Evolutionary conservation across 2,113 vertebrate species (phyloP), one percentile per base, ranked within the genome.

Genomic region (Syngnathus floridae): DNA sequence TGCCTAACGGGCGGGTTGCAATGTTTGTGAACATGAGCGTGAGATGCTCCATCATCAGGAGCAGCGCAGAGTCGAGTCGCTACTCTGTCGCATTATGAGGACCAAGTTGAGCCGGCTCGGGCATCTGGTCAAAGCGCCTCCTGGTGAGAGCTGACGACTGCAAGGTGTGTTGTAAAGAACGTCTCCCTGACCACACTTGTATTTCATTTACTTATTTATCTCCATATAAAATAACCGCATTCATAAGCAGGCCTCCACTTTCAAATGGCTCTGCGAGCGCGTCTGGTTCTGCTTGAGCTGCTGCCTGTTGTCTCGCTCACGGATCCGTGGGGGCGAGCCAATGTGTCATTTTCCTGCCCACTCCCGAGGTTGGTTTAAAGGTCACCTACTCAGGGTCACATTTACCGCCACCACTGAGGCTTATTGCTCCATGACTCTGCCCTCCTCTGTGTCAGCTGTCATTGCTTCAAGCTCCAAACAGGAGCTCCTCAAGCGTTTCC

Each of bases 321-420:
- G 57, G 17, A 59, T 59, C 57, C 11, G 57, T 59, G 17, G 40
- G 60, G 59, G 49, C 35, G 64, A 45, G n/a, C 67, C 69, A 73
- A 71, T 35, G 54, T 63, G 73, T 71, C 76, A 73, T 73, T 71
- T 69, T 22, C 4, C 45, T 21, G 65, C 70, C 75, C 16, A 21
- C 48, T 55, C 66, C 52, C 22, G 38, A 62, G 72, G 62, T 37
- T 63, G 65, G 70, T 74, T 83, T 67, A 74, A 78, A 81, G 81
- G 75, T 73, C 63, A 43, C 22, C 7, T 41, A 52, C 59, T 70
- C n/a, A 7, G 52, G 72, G 66, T 82, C 80, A 75, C 66, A 57
- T 66, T 78, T 35, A 65, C 57, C 70, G 57, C 35, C 75, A 45
- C 58, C 5, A 21, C 40, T 66, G 26, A 26, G 63, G 17, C 73